Base-by-base conservation (phyloP, 2,113 vertebrate species). In the Phaethornis superciliosus region DNA sequence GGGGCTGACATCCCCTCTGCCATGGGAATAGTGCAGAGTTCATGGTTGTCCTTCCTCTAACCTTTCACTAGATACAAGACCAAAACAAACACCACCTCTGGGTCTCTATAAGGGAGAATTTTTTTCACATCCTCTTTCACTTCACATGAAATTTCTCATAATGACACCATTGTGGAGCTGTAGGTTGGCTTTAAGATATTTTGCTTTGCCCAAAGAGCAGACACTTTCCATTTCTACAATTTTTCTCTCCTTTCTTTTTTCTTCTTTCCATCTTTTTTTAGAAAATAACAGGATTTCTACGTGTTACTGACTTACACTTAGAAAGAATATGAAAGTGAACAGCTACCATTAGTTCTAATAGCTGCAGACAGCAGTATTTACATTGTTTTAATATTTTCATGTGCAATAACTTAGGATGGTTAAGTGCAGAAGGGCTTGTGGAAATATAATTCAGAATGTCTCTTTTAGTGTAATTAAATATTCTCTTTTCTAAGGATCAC, bases 51-150 rank as follows among this genome's bases (percentile, higher is more conserved):
- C 96, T 96, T 94, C 91, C 94, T 95, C 88, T 97, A 97, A 97
- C 93, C 94, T 97, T 96, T 95, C 94, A 86, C 69, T 95, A 77
- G 88, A 95, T 92, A 84, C n/a, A 96, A 87, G 76, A 97, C 90
- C 95, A 96, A 96, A 96, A 97, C 96, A 97, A 97, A 97, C 85
- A 95, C 2, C 0, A 60, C 83, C 81, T 94, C 89, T 92, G 94
- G 90, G 85, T 78, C 85, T 92, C 88, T 94, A 24, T 54, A 89
- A 78, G 81, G 92, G 75, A 96, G 59, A 94, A 70, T 95, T 95
- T 88, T 88, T 97, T 93, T 97, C 96, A 97, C 96, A 97, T 97
- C 97, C 97, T 96, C 97, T 97, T 97, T 97, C 96, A 96, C 93
- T 96, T 97, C 96, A 94, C 47, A 93, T 93, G 85, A 93, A 87